Percentiles rank a stretch among this genome's conserved stretches.
phyloP scores from a whole-genome alignment of 2,797 vertebrate genomes.

The Semotilus atromaculatus region DNA sequence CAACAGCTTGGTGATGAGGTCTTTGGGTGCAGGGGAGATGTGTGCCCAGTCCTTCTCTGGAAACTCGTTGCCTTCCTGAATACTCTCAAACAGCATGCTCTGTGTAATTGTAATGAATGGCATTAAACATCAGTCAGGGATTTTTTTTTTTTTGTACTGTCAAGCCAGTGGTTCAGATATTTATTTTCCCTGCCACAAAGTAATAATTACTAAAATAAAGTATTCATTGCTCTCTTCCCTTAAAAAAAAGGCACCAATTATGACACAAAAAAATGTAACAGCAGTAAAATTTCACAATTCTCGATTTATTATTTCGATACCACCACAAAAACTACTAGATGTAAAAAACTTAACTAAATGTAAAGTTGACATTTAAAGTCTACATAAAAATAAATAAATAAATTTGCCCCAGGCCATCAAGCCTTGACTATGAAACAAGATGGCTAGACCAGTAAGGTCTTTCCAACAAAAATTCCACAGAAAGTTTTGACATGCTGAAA shows the following conservation, averaged over 20 bases:
- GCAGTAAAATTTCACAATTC: too few relatives aligned
- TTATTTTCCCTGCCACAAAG: too few relatives aligned
- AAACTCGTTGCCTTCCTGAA: constrained; percentile 96
- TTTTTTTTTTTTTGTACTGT: background rate
- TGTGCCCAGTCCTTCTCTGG: constrained; percentile 97
- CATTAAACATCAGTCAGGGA: background rate
- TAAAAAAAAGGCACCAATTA: too few relatives aligned
- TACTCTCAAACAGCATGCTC: constrained; percentile 97
- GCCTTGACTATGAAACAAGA: background rate
- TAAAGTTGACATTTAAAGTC: too few relatives aligned
- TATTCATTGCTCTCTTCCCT: too few relatives aligned
- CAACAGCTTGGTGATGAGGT: constrained; percentile 96
- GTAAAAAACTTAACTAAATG: too few relatives aligned
- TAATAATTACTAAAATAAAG: too few relatives aligned
- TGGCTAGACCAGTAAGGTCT: background rate
- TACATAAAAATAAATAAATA: too few relatives aligned
- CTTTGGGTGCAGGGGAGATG: constrained; percentile 96
- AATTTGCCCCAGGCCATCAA: background rate
- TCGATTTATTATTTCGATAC: background rate
- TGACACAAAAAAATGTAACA: too few relatives aligned
- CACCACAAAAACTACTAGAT: background rate
- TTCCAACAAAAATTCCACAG: background rate
- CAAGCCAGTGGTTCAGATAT: background rate
- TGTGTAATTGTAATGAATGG: constrained; percentile 60
- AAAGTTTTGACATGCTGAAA: background rate